These are phyloP conservation scores for Argyra leucocephala DNA, from an alignment of 2,888 invertebrate species.

Conservation along the genomic window DNA sequence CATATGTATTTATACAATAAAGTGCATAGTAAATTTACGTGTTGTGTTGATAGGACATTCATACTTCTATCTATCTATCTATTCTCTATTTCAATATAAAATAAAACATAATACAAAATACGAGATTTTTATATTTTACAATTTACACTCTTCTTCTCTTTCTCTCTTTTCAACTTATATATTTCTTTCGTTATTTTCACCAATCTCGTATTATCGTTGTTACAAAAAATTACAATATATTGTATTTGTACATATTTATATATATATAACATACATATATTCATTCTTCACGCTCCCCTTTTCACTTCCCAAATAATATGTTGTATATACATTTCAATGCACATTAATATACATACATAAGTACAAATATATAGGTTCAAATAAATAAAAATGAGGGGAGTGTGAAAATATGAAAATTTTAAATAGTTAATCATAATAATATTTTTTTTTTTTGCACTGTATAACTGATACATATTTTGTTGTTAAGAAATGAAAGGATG, in stretches of 20 bases:
- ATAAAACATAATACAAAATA: neutral
- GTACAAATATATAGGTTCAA: neutral
- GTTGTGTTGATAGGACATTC: neutral
- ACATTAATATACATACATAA: neutral
- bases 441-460: neutral
- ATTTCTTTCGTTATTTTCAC: too few species aligned
- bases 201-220: too few species aligned
- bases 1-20: neutral
- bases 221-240: too few species aligned
- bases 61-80: neutral
- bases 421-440: conserved; percentile 6
- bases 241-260: too few species aligned
- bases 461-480: too few species aligned
- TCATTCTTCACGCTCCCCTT: too few species aligned
- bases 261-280: neutral
- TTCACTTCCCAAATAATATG: too few species aligned
- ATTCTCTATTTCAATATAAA: neutral
- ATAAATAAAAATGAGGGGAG: too few species aligned
- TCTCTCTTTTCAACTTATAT: too few species aligned
- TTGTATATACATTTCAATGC: neutral
- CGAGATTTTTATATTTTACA: neutral
- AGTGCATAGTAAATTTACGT: conserved; percentile 6
- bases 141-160: too few species aligned
- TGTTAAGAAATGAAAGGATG: neutral
- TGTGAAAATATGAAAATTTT: neutral